These are phyloP conservation scores for Scaptomyza polygonia DNA, from an alignment of 2,888 invertebrate genomes.

Conservation along the genomic window DNA sequence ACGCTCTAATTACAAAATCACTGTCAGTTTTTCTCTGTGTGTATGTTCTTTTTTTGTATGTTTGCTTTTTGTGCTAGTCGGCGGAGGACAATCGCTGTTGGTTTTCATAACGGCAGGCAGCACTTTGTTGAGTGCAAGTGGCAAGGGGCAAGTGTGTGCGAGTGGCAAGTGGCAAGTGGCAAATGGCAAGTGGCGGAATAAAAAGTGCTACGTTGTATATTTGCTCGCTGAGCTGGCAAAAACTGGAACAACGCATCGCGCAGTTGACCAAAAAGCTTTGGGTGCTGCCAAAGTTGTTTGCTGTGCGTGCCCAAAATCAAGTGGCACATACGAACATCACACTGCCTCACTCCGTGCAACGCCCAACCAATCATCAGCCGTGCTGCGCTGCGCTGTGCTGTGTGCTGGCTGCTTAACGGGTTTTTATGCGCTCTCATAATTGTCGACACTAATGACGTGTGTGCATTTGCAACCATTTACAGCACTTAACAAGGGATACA, in stretches of 20 bases:
- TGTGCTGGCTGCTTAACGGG: conserved; percentile 40
- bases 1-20: conserved; percentile 63
- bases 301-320: conserved; percentile 58
- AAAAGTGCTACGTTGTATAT: conserved; percentile 69
- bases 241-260: conserved; percentile 39
- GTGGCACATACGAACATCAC: conserved; percentile 31
- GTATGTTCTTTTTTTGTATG: background rate
- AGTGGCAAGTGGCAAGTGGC: conserved; percentile 25
- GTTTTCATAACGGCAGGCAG: conserved; percentile 51
- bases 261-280: conserved; percentile 65
- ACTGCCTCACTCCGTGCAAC: background rate
- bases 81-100: conserved; percentile 50
- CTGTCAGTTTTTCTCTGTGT: conserved; percentile 41
- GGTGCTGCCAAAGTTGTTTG: conserved; percentile 40
- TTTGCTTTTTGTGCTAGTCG: conserved; percentile 14
- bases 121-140: conserved; percentile 55
- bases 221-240: conserved; percentile 64
- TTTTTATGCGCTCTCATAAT: conserved; percentile 63
- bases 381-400: background rate
- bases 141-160: conserved; percentile 37
- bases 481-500: conserved; percentile 28
- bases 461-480: conserved; percentile 30
- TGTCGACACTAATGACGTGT: conserved; percentile 58
- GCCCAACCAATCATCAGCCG: conserved; percentile 19
- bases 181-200: conserved; percentile 38